Conservation (phyloP, 2,797 vertebrate species). For the Sebastes cheni region DNA sequence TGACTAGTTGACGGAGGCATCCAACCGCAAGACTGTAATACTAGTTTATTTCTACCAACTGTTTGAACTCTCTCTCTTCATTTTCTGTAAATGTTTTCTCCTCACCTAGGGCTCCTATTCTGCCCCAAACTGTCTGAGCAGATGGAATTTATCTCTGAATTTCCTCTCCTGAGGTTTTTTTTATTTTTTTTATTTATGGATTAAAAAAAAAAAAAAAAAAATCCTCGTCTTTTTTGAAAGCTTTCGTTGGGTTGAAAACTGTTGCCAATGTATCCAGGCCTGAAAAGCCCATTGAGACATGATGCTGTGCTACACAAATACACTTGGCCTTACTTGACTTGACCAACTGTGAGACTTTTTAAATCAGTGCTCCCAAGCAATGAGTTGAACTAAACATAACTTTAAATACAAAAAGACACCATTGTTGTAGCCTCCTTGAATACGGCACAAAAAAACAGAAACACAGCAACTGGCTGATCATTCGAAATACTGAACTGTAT, state of each 20-base stretch:
- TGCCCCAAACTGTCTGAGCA: neutral
- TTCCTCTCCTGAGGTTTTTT: neutral
- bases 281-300: neutral
- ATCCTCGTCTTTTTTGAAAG: neutral
- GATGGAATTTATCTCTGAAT: neutral
- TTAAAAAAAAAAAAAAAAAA: neutral
- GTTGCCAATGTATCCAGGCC: neutral
- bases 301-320: neutral
- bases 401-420: neutral
- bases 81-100: neutral
- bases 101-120: neutral
- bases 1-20: too few relatives aligned
- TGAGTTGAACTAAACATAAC: neutral
- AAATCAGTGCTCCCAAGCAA: neutral
- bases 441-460: neutral
- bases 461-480: neutral
- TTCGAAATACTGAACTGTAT: neutral
- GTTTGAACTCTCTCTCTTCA: neutral
- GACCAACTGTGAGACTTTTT: neutral
- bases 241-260: neutral
- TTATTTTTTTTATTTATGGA: neutral
- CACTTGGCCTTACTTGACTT: neutral
- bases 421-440: neutral
- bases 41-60: neutral
- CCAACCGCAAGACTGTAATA: neutral